A percentile compares a stretch with the other conserved stretches of the same genome.
Evolutionary conservation across 2,888 invertebrate species (phyloP).

Genomic region (Lumbricus terrestris): DNA sequence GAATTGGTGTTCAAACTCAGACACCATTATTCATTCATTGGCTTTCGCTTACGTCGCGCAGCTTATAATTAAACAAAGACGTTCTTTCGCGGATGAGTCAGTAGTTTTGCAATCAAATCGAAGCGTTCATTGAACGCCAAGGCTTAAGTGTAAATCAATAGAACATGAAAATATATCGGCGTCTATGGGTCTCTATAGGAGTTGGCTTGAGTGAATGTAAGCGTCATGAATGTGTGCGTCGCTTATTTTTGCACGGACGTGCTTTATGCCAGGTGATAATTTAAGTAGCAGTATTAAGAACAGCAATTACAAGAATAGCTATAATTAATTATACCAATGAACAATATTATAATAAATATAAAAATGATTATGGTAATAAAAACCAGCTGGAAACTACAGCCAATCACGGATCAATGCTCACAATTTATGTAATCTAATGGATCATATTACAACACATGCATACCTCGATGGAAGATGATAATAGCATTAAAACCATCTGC

Average conservation of each 20-base stretch:
- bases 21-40: neutral
- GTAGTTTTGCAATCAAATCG: neutral
- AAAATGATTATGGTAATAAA: neutral
- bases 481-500: no score
- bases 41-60: neutral
- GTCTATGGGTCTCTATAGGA: no score
- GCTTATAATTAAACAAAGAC: neutral
- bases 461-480: no score
- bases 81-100: neutral
- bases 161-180: neutral
- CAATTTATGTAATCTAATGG: no score
- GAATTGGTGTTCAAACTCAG: neutral
- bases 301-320: no score
- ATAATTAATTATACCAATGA: neutral
- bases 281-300: no score
- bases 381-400: no score
- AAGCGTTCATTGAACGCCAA: neutral
- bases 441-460: no score
- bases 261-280: neutral
- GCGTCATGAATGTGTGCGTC: neutral
- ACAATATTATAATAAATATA: neutral
- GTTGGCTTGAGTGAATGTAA: neutral
- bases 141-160: neutral
- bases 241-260: neutral
- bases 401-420: no score